Percentiles rank a stretch among this genome's conserved stretches.
Conservation (phyloP, 2,797 vertebrate species). For the Gambelia wislizenii region DNA sequence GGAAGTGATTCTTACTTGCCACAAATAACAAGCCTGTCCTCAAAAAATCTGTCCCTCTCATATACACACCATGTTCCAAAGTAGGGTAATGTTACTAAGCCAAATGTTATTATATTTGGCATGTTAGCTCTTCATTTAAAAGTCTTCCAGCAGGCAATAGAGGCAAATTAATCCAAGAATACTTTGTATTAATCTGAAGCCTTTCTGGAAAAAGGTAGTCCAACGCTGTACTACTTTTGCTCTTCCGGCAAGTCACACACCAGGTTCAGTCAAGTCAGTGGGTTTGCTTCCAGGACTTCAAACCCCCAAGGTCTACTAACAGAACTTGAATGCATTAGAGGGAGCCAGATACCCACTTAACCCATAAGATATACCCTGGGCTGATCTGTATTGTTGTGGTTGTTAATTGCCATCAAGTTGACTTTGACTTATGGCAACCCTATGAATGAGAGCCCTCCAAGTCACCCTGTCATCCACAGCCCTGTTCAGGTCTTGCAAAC, state of each 20-base stretch:
- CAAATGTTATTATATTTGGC: background rate
- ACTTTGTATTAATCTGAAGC: background rate
- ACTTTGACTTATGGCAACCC: too few relatives aligned
- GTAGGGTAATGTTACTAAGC: background rate
- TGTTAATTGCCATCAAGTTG: too few relatives aligned
- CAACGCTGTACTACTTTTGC: too few relatives aligned
- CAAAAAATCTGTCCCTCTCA: background rate
- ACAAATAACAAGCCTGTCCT: background rate
- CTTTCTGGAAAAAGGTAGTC: background rate
- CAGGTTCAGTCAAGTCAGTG: background rate
- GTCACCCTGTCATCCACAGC: too few relatives aligned
- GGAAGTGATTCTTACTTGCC: background rate
- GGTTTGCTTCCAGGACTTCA: background rate
- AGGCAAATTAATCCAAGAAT: background rate
- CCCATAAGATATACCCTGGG: background rate
- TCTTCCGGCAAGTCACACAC: too few relatives aligned
- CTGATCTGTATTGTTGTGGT: too few relatives aligned
- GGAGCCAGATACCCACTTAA: background rate
- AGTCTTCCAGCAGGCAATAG: background rate
- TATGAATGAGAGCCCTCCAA: too few relatives aligned
- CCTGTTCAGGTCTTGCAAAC: too few relatives aligned
- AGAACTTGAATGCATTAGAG: background rate
- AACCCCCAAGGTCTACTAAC: background rate
- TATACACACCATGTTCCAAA: background rate
- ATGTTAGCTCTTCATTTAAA: background rate